Evolutionary conservation across 2,888 invertebrate genomes (phyloP).

Genomic region (Ypsolopha sequella): DNA sequence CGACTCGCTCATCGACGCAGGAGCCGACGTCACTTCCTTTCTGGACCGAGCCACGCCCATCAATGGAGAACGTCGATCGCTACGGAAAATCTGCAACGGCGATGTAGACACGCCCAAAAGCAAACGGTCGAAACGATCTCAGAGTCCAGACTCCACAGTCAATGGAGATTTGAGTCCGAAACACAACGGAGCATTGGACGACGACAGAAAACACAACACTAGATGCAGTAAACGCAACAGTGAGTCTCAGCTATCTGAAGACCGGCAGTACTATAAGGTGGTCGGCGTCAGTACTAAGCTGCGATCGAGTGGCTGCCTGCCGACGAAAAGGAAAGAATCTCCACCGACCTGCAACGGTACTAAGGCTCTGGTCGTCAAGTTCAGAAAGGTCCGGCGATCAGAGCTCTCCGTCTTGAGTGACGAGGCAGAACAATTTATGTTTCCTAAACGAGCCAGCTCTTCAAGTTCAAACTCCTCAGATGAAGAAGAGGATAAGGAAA

Average conservation of each 20-base stretch:
- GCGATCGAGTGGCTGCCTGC: constrained; percentile 69
- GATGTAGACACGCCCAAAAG: constrained; percentile 29
- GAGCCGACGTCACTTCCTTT: constrained; percentile 78
- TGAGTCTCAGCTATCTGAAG: constrained; percentile 23
- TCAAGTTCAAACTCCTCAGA: constrained; percentile 67
- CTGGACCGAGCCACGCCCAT: constrained; percentile 65
- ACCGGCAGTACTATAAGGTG: constrained; percentile 77
- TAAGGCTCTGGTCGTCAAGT: constrained; percentile 77
- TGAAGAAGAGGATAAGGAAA: constrained; percentile 61
- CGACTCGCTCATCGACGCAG: constrained; percentile 77
- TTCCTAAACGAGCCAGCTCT: constrained; percentile 76
- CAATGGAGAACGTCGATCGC: constrained; percentile 46
- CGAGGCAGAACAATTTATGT: constrained; percentile 90
- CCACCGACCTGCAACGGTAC: constrained; percentile 67
- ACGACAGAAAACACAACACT: constrained; percentile 42
- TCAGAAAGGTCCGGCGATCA: constrained; percentile 79
- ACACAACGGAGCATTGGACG: constrained; percentile 37
- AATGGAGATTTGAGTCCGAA: constrained; percentile 37
- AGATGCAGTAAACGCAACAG: constrained; percentile 35
- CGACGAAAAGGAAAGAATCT: constrained; percentile 36
- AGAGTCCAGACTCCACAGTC: constrained; percentile 36
- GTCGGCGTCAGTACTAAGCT: constrained; percentile 78
- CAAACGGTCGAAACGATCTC: constrained; percentile 37
- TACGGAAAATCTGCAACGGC: constrained; percentile 51
- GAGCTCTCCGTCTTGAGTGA: constrained; percentile 83